Base-by-base conservation (phyloP, 2,797 vertebrate species). In the Ptychobarbus kaznakovi region DNA sequence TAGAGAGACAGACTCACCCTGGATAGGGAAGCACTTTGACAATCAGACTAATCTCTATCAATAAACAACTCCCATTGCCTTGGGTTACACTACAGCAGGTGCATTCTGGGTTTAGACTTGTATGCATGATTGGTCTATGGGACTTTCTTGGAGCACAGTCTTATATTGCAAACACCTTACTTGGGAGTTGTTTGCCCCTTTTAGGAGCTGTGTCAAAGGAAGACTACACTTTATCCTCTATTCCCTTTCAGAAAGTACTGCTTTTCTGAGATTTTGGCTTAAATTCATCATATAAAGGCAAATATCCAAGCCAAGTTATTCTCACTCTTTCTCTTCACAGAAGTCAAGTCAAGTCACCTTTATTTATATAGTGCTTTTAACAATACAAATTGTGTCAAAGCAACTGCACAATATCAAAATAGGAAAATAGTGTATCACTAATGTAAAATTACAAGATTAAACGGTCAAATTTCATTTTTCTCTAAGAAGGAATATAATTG, bases 21-120 rank as follows among this genome's bases (percentile, higher is more conserved):
- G 56, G 79, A 49, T 46, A 81, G 87, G 86, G 87, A 89, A 91
- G 65, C 44, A 78, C 53, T 44, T 84, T 58, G 32, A 93, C 92
- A 94, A 91, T 91, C 83, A 84, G 66, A 70, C 83, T 92, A 93
- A 92, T 93, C 92, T 92, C 53, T 79, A 72, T 73, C 81, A 83
- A 79, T 87, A 83, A 83, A 80, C 81, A 84, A 77, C 74, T 78
- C 82, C 74, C 49, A 78, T 46, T 0, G 74, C 74, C 82, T 78
- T 84, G 63, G 74, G 74, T 78, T 70, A 77, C 35, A 78, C 46
- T 77, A 84, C 61, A 84, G 5, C 73, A 84, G 82, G 82, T 84
- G 82, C 82, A 84, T 78, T 69, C 65, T 77, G 49, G 49, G 82
- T 66, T 76, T 77, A 25, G 22, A 77, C 73, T 83, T 38, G n/a